Percentiles rank a stretch among this genome's conserved stretches.
Conservation (phyloP, 2,888 invertebrate genomes). For the Muscina levida region DNA sequence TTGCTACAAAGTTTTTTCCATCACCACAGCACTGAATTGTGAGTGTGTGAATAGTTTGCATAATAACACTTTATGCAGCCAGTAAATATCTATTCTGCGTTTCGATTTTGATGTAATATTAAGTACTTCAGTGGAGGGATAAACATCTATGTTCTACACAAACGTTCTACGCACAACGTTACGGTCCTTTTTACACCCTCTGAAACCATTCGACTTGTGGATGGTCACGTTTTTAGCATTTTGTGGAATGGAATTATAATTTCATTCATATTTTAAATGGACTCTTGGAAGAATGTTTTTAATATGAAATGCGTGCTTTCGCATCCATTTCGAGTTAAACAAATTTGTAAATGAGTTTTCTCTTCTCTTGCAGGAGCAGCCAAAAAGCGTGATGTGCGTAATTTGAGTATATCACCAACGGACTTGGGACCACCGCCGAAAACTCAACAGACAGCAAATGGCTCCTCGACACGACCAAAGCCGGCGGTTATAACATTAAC, state of each 20-base stretch:
- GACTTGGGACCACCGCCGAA: constrained; percentile 80
- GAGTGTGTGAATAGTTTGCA: too few relatives aligned
- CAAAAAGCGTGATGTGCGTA: constrained; percentile 80
- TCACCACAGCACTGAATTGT: too few relatives aligned
- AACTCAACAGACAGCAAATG: constrained; percentile 78
- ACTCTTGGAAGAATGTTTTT: constrained; percentile 25
- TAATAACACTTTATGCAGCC: too few relatives aligned
- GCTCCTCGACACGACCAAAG: constrained; percentile 76
- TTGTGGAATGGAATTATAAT: constrained; percentile 33
- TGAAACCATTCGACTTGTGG: constrained; percentile 35
- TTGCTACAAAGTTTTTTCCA: too few relatives aligned
- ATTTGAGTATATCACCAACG: constrained; percentile 80
- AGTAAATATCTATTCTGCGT: too few relatives aligned
- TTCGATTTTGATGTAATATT: too few relatives aligned
- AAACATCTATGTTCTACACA: too few relatives aligned
- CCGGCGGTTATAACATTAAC: constrained; percentile 72
- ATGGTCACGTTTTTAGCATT: constrained; percentile 52
- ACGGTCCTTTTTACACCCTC: too few relatives aligned
- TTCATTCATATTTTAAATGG: constrained; percentile 5
- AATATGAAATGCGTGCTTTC: constrained; percentile 35
- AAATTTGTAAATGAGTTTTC: constrained; percentile 23
- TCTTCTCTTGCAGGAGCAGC: constrained; percentile 76
- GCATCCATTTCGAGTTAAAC: constrained; percentile 30
- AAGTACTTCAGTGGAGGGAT: too few relatives aligned
- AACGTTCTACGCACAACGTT: too few relatives aligned